Percentiles rank a stretch among this genome's conserved stretches.
phyloP scores from a whole-genome alignment of 1,140 invertebrate genomes.

The Neodiprion pinetum region DNA sequence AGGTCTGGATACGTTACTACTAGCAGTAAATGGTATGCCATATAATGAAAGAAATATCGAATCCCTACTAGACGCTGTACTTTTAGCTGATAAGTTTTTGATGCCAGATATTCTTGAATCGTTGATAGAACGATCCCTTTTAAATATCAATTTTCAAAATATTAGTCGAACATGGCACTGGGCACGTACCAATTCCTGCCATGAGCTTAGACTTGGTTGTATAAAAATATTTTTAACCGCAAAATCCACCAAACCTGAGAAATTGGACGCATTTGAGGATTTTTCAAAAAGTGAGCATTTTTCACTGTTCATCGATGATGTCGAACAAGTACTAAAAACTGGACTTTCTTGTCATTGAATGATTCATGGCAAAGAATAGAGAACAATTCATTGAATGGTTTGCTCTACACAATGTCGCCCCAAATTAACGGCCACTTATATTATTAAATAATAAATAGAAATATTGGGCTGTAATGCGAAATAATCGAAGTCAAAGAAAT shows the following conservation, averaged over 20 bases:
- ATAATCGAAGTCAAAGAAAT: too few relatives aligned
- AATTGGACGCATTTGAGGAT: constrained; percentile 46
- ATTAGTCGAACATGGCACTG: constrained; percentile 57
- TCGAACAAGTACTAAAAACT: constrained; percentile 21
- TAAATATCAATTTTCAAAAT: constrained; percentile 50
- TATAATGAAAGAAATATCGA: constrained; percentile 62
- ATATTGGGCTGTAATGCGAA: too few relatives aligned
- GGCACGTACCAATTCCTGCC: constrained; percentile 48
- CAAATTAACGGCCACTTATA: too few relatives aligned
- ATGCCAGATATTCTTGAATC: constrained; percentile 65
- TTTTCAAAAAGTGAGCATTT: constrained; percentile 45
- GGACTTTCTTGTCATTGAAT: not conserved
- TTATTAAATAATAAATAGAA: too few relatives aligned
- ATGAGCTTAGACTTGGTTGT: constrained; percentile 48
- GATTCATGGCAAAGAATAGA: not conserved
- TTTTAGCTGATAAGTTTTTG: constrained; percentile 70
- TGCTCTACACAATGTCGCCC: too few relatives aligned
- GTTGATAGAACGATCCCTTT: constrained; percentile 57
- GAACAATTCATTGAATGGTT: too few relatives aligned
- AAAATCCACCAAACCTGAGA: constrained; percentile 44
- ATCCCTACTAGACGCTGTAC: constrained; percentile 70
- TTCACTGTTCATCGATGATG: constrained; percentile 52
- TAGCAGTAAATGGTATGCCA: constrained; percentile 58
- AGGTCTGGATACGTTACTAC: constrained; percentile 63
- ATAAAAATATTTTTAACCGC: constrained; percentile 54